phyloP scores from a whole-genome alignment of 2,113 vertebrate species.

The Pluvianellus socialis region DNA sequence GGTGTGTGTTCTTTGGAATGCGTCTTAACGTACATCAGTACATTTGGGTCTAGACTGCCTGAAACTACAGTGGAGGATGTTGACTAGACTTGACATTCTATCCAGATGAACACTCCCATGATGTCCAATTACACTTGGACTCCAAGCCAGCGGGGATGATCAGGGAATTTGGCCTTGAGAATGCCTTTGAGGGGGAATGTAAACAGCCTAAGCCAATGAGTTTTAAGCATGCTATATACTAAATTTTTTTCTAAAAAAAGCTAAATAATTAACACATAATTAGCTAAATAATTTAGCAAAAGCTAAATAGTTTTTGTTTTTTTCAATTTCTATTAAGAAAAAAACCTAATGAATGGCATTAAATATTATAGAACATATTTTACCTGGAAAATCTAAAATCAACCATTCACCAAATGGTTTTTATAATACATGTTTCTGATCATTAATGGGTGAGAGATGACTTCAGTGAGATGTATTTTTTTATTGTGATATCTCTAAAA shows the following conservation, averaged over 20 bases:
- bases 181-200: neutral
- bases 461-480: neutral
- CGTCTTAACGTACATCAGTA: neutral
- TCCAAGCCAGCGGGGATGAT: neutral
- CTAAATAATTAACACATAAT: no score
- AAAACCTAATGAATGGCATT: neutral
- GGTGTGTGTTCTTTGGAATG: neutral
- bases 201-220: neutral
- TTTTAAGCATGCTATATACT: neutral
- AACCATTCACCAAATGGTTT: neutral
- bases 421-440: neutral
- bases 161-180: neutral
- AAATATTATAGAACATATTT: neutral
- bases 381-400: neutral
- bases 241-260: neutral
- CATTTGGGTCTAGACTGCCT: neutral
- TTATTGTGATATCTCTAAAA: neutral
- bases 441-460: neutral
- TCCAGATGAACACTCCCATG: neutral
- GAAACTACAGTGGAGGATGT: neutral
- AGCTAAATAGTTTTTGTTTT: neutral
- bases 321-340: neutral
- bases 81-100: neutral
- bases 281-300: no score
- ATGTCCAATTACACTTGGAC: neutral